phyloP scores from a whole-genome alignment of 2,888 invertebrate genomes.

The Drosophila tanythrix region DNA sequence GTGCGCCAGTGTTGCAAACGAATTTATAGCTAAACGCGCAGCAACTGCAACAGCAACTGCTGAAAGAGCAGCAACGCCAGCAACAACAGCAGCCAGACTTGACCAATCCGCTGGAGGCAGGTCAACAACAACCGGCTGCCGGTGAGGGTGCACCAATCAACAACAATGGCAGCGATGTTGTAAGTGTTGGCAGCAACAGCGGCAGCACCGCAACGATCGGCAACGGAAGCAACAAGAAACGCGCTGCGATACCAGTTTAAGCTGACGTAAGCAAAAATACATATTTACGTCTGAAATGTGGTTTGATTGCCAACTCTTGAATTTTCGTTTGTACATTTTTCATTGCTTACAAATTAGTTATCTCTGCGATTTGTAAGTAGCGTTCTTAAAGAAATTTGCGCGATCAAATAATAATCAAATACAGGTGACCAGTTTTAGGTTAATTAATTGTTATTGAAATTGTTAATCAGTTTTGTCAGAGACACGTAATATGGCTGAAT shows the following conservation, averaged over 20 bases:
- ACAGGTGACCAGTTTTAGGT: background rate
- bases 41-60: constrained; percentile 67
- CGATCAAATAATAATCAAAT: constrained; percentile 5
- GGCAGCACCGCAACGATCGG: constrained; percentile 53
- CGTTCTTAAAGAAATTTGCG: background rate
- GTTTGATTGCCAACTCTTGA: background rate
- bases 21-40: constrained; percentile 84
- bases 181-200: constrained; percentile 55
- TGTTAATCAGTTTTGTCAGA: background rate
- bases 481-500: background rate
- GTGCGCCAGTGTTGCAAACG: constrained; percentile 69
- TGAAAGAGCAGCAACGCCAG: constrained; percentile 68
- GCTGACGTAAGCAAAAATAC: constrained; percentile 1
- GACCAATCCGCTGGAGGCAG: constrained; percentile 6
- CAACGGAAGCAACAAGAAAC: constrained; percentile 68
- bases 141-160: constrained; percentile 25
- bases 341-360: background rate
- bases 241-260: constrained; percentile 83
- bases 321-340: background rate
- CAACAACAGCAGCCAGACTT: constrained; percentile 33
- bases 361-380: background rate
- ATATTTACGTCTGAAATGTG: background rate
- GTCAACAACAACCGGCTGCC: constrained; percentile 25
- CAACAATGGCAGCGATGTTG: constrained; percentile 34
- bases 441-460: constrained; percentile 2